A percentile compares a stretch with the other conserved stretches of the same genome.
These are phyloP conservation scores for Argopecten irradians DNA, from an alignment of 1,140 invertebrate species.

Conservation along the genomic window DNA sequence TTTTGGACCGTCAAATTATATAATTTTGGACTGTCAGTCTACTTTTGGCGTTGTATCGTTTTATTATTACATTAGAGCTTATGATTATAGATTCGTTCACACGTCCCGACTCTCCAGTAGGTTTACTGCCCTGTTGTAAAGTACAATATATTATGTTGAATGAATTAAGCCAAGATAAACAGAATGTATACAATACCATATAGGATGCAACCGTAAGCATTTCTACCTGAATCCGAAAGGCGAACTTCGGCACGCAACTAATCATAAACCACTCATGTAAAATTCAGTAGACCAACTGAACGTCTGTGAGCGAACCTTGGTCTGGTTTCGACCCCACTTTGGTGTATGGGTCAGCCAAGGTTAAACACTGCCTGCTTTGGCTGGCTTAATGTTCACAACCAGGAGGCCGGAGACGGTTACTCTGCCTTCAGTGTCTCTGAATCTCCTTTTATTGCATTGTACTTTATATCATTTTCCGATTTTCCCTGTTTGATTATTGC, in stretches of 20 bases:
- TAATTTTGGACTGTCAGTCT: too few species aligned
- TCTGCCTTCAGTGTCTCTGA: background rate
- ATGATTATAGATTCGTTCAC: too few species aligned
- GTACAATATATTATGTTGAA: too few species aligned
- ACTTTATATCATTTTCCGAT: background rate
- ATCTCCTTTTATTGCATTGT: background rate
- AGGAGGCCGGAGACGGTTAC: background rate
- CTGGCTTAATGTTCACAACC: background rate
- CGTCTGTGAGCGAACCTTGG: background rate
- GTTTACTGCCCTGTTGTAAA: too few species aligned
- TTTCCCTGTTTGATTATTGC: background rate
- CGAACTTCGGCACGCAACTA: background rate
- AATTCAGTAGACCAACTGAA: conserved; percentile 2
- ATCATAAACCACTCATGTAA: background rate
- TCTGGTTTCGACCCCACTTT: background rate
- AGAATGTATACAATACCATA: background rate
- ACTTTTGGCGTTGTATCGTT: too few species aligned
- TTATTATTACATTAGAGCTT: too few species aligned
- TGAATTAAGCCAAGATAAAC: too few species aligned
- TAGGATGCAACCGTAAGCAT: background rate
- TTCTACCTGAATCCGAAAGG: background rate
- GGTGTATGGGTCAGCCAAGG: background rate
- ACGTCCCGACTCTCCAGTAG: too few species aligned
- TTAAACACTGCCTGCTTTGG: background rate
- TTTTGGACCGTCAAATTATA: too few species aligned